phyloP scores from a whole-genome alignment of 2,113 vertebrate species.

The Prietella phreatophila region DNA sequence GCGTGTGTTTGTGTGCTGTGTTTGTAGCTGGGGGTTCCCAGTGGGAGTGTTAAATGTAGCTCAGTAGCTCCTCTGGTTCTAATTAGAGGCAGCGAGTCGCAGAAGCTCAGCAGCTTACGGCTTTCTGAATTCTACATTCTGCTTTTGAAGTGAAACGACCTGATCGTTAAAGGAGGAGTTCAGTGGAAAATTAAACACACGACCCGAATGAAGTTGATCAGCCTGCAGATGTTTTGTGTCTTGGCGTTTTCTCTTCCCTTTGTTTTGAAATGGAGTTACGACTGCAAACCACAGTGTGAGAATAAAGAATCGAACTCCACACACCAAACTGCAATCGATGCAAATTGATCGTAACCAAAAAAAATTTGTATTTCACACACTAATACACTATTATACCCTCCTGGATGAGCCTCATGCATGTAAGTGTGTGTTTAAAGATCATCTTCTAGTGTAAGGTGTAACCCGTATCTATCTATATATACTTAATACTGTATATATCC shows the following conservation, averaged over 20 bases:
- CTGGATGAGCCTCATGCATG: background rate
- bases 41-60: conserved; percentile 37
- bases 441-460: background rate
- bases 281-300: background rate
- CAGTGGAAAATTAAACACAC: conserved; percentile 11
- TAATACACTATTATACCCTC: background rate
- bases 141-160: background rate
- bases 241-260: too few species aligned
- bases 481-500: conserved; percentile 34
- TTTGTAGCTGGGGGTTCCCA: conserved; percentile 22
- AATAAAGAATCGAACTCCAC: background rate
- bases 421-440: background rate
- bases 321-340: background rate
- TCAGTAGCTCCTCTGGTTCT: conserved; percentile 33
- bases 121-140: background rate
- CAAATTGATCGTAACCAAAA: background rate
- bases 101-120: background rate
- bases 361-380: background rate
- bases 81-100: conserved; percentile 26
- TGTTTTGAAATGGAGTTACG: background rate
- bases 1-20: background rate
- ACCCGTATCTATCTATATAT: background rate
- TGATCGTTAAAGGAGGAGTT: conserved; percentile 6
- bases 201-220: background rate
- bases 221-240: background rate